Evolutionary conservation across 2,888 invertebrate species (phyloP), one percentile per base, ranked within the genome.

Genomic region (Holacanthella duospinosa): DNA sequence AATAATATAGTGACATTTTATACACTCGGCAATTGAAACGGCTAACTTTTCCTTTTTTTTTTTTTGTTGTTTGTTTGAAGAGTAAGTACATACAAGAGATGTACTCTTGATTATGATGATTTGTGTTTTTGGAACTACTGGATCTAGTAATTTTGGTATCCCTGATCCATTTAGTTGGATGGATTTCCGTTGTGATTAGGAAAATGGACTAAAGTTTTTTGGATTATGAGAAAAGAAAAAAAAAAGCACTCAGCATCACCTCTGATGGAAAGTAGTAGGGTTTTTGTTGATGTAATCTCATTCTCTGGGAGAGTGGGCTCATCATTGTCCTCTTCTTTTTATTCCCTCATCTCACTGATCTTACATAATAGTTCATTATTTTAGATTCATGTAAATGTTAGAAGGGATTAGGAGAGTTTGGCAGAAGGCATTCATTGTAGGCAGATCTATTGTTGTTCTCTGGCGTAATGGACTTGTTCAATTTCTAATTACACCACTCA

Each of bases 111-210:
- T 36, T 36, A 36, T 9, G 36, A 16, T n/a, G n/a, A n/a, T n/a
- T n/a, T n/a, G n/a, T n/a, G n/a, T n/a, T n/a, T n/a, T n/a, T n/a
- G n/a, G n/a, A n/a, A n/a, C n/a, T n/a, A n/a, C n/a, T 48, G 53
- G 60, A 53, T 44, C 29, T 29, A 29, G 25, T 53, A 26, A 60
- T 36, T 60, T n/a, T 53, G n/a, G 19, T 59, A 43, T n/a, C 24
- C 16, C 36, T n/a, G 58, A 58, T 36, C 58, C 48, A 48, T 48
- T 60, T 36, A 60, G 55, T n/a, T 29, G n/a, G n/a, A n/a, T n/a
- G n/a, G 60, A 60, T 60, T 60, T 44, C 53, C 48, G 53, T 44
- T 48, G 53, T 60, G 53, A 53, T 55, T 60, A 55, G 21, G 60
- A 55, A 55, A 60, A 48, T n/a, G 21, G 4, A 48, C 12, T 48